Base-by-base conservation (phyloP, 2,113 vertebrate species). In the Aspiorhynchus laticeps region DNA sequence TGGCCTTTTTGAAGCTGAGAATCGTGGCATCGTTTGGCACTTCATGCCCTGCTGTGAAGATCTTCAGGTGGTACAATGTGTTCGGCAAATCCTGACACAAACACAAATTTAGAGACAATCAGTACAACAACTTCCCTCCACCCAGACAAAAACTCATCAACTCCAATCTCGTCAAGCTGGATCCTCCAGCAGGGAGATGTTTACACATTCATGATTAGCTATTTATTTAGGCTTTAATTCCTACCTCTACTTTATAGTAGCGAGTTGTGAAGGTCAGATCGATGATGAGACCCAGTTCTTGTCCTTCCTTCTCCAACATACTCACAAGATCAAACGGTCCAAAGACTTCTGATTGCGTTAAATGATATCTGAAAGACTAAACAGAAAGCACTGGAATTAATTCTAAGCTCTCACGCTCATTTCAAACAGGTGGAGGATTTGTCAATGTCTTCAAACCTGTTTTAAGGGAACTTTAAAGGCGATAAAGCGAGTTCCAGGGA, bases 401-500 rank as follows among this genome's bases (percentile, higher is more conserved):
- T 11, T 31, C 8, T 9, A 74, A 21, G n/a, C 28, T 61, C 24
- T 36, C 4, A 12, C 7, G 21, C 24, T 12, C 2, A 65, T 19
- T 31, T 33, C 43, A 71, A 5, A 24, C 53, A 83, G 80, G n/a
- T 12, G 43, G 53, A 76, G 43, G 46, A 48, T 14, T 48, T 48
- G 46, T 48, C 11, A 14, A 48, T 36, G 26, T 74, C 28, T 48
- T 4, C 93, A 90, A 41, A 97, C 97, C 94, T 95, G 91, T 71
- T 92, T 96, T 73, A 99, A 94, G 5, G 97, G 97, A n/a, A 98
- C 97, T 91, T 98, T 98, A 91, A 98, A 97, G 87, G 97, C 95
- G 31, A 98, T 93, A 91, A 99, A 99, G 28, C 96, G 95, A 0
- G 98, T 98, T 38, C 97, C 97, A 0, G 92, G 87, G 14, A 99